Conservation (phyloP, 2,797 vertebrate species). For the Chelmon rostratus region DNA sequence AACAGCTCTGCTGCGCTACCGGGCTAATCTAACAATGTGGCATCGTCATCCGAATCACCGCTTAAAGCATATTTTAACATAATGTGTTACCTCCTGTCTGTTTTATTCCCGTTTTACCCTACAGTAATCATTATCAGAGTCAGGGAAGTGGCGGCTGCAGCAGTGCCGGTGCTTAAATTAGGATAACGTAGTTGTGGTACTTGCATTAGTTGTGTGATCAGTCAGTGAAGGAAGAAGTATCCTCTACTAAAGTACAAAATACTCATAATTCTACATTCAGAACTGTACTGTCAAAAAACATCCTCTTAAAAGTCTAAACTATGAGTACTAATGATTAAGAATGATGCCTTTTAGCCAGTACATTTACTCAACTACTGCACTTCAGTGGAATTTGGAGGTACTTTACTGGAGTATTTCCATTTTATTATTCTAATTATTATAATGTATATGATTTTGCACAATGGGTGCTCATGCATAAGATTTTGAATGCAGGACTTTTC, state of each 20-base stretch:
- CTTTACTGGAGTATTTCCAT: not conserved
- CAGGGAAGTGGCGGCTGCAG: conserved; percentile 5
- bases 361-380: no score
- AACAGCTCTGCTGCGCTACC: conserved; percentile 14
- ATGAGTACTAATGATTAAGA: no score
- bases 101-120: conserved; percentile 1
- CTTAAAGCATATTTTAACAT: conserved; percentile 45
- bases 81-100: conserved; percentile 36
- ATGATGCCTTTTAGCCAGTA: no score
- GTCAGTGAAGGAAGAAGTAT: not conserved
- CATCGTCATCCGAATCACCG: not conserved
- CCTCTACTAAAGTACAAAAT: not conserved
- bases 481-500: no score
- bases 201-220: conserved; percentile 8
- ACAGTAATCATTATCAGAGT: conserved; percentile 32
- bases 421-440: not conserved
- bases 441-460: no score
- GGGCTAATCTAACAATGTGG: conserved; percentile 33
- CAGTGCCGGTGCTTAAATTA: conserved; percentile 16
- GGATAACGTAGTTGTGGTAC: not conserved
- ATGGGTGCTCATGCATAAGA: no score
- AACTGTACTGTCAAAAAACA: no score
- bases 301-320: no score
- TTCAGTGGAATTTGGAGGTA: not conserved
- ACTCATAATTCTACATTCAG: no score